Evolutionary conservation across 2,113 vertebrate genomes (phyloP).

Genomic region (Pomatostomus ruficeps): DNA sequence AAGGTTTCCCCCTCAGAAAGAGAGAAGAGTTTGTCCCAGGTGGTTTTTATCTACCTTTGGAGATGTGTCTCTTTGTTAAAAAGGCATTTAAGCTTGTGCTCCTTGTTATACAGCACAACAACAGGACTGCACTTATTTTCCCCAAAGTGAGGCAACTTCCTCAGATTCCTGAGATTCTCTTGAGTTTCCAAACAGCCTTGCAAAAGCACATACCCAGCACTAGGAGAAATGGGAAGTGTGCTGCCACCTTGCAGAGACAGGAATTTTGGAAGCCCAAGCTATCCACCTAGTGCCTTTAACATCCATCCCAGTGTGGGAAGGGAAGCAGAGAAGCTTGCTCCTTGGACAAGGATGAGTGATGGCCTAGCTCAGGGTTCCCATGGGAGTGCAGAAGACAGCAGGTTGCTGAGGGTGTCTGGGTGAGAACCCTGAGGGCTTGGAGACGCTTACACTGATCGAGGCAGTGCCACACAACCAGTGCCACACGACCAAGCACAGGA

Average conservation of each 20-base stretch:
- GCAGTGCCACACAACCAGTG: no score
- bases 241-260: not conserved
- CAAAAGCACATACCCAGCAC: not conserved
- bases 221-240: accelerated
- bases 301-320: accelerated
- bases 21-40: not conserved
- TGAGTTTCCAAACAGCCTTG: not conserved
- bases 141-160: not conserved
- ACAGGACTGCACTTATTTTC: not conserved
- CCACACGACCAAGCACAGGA: not conserved
- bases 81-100: not conserved
- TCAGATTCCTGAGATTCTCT: not conserved
- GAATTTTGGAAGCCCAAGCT: accelerated
- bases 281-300: not conserved
- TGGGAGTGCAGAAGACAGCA: not conserved
- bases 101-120: not conserved
- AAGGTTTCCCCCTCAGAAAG: not conserved
- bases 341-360: not conserved
- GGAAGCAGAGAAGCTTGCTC: not conserved
- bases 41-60: not conserved
- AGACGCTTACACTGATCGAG: not conserved
- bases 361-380: not conserved
- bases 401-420: accelerated
- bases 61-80: not conserved
- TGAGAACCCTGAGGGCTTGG: not conserved